These are phyloP conservation scores for Geodia barretti DNA, from an alignment of 37 sponge, comb jelly and placozoan genomes.

Conservation along the genomic window DNA sequence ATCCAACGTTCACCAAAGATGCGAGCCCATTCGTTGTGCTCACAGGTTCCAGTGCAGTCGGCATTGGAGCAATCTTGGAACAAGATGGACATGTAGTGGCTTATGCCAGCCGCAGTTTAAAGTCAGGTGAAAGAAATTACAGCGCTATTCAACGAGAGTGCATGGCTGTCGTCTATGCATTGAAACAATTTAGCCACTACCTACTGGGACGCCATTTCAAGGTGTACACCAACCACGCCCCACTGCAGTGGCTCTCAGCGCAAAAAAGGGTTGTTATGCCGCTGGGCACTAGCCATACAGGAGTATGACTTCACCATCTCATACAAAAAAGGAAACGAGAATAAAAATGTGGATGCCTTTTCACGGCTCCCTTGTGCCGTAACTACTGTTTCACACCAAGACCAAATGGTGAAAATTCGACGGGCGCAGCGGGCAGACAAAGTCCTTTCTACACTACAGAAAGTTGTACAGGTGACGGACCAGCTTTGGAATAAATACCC, in stretches of 20 bases:
- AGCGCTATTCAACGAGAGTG: conserved; percentile 51
- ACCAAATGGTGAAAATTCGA: not conserved
- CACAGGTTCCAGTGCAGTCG: conserved; percentile 67
- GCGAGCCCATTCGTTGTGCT: conserved; percentile 42
- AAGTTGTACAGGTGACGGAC: not conserved
- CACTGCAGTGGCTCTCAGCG: conserved; percentile 53
- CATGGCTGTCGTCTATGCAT: conserved; percentile 34
- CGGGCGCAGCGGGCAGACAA: not conserved
- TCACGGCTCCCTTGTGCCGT: conserved; percentile 20
- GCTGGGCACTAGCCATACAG: conserved; percentile 54
- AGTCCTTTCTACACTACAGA: not conserved
- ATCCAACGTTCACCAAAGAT: conserved; percentile 28
- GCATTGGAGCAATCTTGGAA: conserved; percentile 61
- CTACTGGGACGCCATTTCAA: conserved; percentile 43
- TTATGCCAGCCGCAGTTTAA: conserved; percentile 48
- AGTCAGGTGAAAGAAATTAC: conserved; percentile 46
- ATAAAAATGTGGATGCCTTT: conserved; percentile 59
- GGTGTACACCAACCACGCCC: conserved; percentile 53
- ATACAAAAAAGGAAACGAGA: conserved; percentile 33
- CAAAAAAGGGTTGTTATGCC: conserved; percentile 52
- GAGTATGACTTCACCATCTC: conserved; percentile 36
- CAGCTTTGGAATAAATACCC: conserved; percentile 29
- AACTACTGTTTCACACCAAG: not conserved
- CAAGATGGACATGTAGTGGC: conserved; percentile 54
- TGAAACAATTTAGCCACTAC: conserved; percentile 67